A percentile compares a stretch with the other conserved stretches of the same genome.
Conservation (phyloP, 2,113 vertebrate species). For the Verasper variegatus region DNA sequence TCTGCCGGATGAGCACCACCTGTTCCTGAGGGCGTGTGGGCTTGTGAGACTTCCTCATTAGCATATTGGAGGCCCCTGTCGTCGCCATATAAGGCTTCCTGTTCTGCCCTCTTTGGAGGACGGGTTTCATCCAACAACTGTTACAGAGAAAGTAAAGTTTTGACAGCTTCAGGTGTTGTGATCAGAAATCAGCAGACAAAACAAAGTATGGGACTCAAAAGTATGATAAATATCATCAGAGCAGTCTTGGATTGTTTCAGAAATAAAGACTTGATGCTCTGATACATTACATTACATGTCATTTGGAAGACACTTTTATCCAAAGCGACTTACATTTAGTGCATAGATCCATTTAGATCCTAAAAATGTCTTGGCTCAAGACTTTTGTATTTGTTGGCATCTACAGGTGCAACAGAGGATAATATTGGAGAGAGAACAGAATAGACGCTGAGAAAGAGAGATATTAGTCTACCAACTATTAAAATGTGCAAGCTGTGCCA, state of each 20-base stretch:
- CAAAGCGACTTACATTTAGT: too few relatives aligned
- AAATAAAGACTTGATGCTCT: too few relatives aligned
- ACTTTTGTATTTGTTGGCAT: too few relatives aligned
- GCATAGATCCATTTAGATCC: too few relatives aligned
- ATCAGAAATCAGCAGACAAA: not conserved
- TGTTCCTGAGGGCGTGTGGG: not conserved
- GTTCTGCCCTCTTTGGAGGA: not conserved
- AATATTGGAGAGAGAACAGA: not conserved
- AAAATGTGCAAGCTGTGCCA: not conserved
- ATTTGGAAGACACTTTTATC: too few relatives aligned
- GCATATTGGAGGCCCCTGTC: not conserved
- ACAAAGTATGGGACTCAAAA: not conserved
- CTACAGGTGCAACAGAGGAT: not conserved
- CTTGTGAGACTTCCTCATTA: not conserved
- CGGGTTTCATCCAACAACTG: not conserved
- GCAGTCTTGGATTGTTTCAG: too few relatives aligned
- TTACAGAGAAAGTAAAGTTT: not conserved
- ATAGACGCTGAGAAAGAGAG: not conserved
- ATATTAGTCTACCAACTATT: not conserved
- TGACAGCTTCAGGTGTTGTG: not conserved
- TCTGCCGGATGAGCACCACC: not conserved
- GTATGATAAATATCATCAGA: too few relatives aligned
- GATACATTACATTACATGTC: too few relatives aligned
- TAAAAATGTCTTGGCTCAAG: too few relatives aligned
- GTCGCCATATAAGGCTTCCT: not conserved